Evolutionary conservation across 2,888 invertebrate species (phyloP).

Genomic region (Drosophila melanosoma): DNA sequence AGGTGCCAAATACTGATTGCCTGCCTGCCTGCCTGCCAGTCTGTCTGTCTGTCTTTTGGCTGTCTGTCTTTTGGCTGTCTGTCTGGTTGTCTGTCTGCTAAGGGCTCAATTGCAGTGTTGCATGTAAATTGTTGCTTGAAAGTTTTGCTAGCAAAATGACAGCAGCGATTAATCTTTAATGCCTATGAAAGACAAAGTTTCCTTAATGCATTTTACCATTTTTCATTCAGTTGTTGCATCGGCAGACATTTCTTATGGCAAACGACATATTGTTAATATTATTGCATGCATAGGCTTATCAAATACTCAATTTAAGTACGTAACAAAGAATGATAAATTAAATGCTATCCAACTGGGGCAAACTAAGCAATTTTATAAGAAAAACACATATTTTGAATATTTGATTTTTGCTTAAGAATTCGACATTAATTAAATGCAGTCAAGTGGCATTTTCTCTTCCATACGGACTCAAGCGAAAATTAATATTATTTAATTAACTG

Average conservation of each 20-base stretch:
- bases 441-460: not conserved
- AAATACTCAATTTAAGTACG: not conserved
- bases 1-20: constrained; percentile 32
- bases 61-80: not conserved
- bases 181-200: constrained; percentile 6
- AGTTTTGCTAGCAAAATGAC: constrained; percentile 6
- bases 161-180: constrained; percentile 16
- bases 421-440: not conserved
- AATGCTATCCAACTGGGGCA: not conserved
- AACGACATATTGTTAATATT: not conserved
- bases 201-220: not conserved
- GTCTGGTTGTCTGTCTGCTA: not conserved
- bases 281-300: not conserved
- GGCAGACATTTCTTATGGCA: not conserved
- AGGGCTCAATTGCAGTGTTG: constrained; percentile 20
- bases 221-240: not conserved
- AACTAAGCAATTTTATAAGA: not conserved
- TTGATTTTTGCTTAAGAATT: not conserved
- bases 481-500: not conserved
- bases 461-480: not conserved
- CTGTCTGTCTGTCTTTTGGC: not conserved
- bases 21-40: not conserved
- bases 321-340: not conserved
- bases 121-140: constrained; percentile 16
- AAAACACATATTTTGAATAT: not conserved